These are phyloP conservation scores for Rhopilema esculentum DNA, from an alignment of 30 jellyfish, hydroid and myxozoan genomes.

Conservation along the genomic window DNA sequence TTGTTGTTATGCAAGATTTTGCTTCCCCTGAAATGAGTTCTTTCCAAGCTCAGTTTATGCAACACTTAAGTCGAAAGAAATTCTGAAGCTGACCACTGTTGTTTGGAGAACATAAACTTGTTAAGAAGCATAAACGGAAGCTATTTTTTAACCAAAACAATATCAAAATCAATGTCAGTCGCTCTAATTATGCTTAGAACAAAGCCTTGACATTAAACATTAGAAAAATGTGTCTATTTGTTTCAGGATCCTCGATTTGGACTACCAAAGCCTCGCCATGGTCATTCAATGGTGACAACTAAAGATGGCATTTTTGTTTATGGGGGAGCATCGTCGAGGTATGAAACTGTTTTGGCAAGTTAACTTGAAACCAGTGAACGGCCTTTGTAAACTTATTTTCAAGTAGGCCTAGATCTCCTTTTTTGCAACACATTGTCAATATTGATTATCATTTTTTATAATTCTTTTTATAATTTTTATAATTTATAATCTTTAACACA, in stretches of 20 bases:
- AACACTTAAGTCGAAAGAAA: not conserved
- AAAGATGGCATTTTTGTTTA: slow-evolving; percentile 40
- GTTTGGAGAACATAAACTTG: no score
- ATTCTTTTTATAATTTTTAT: no score
- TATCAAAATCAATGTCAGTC: no score
- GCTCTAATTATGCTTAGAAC: no score
- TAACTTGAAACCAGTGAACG: no score
- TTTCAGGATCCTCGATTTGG: slow-evolving; percentile 52
- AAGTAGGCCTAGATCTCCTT: no score
- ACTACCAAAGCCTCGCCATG: slow-evolving; percentile 48
- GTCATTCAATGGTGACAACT: slow-evolving; percentile 55
- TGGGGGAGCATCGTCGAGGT: slow-evolving; percentile 71
- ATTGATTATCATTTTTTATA: no score
- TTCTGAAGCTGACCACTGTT: not conserved
- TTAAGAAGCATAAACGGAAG: no score
- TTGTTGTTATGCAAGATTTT: not conserved
- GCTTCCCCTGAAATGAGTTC: not conserved
- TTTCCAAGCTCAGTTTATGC: not conserved
- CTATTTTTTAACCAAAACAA: no score
- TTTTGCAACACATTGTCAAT: no score
- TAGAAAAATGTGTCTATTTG: not conserved
- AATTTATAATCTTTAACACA: no score
- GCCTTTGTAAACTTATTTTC: no score
- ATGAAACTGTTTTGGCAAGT: not conserved
- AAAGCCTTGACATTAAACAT: not conserved